Evolutionary conservation across 2,797 vertebrate genomes (phyloP).

Genomic region (Sardinella longiceps): DNA sequence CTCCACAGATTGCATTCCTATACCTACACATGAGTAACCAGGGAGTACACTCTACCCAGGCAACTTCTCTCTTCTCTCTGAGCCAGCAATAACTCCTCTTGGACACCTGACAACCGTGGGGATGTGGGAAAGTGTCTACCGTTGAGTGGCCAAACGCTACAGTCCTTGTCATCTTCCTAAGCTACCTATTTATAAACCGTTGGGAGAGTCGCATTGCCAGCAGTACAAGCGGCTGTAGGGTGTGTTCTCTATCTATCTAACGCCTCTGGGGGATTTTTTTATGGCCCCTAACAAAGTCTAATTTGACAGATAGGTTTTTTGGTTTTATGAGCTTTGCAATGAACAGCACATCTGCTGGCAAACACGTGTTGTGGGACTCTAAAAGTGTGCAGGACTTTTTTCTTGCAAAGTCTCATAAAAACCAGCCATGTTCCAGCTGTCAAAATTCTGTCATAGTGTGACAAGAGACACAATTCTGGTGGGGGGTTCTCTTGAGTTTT

Average conservation of each 20-base stretch:
- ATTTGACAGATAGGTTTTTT: neutral
- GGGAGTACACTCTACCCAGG: slow-evolving; percentile 11
- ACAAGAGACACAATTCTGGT: slow-evolving; percentile 21
- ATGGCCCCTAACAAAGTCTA: neutral
- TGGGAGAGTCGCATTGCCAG: neutral
- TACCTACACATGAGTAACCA: slow-evolving; percentile 32
- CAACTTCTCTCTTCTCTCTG: neutral
- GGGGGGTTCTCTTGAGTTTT: neutral
- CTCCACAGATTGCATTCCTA: slow-evolving; percentile 40
- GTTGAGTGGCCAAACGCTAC: neutral
- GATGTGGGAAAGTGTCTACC: neutral
- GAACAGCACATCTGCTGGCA: neutral
- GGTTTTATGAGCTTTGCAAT: neutral
- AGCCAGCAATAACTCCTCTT: slow-evolving; percentile 33
- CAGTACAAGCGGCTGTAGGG: neutral
- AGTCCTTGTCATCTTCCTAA: neutral
- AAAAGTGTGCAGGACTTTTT: neutral
- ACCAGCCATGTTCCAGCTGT: neutral
- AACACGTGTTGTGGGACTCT: neutral
- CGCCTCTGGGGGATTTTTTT: neutral
- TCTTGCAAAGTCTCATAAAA: neutral
- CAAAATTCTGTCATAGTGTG: neutral
- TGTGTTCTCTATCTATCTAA: neutral
- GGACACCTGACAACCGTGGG: neutral
- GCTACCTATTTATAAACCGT: neutral